Percentiles rank a stretch among this genome's conserved stretches.
These are phyloP conservation scores for Epinephelus fuscoguttatus DNA, from an alignment of 2,113 vertebrate genomes.

Conservation along the genomic window DNA sequence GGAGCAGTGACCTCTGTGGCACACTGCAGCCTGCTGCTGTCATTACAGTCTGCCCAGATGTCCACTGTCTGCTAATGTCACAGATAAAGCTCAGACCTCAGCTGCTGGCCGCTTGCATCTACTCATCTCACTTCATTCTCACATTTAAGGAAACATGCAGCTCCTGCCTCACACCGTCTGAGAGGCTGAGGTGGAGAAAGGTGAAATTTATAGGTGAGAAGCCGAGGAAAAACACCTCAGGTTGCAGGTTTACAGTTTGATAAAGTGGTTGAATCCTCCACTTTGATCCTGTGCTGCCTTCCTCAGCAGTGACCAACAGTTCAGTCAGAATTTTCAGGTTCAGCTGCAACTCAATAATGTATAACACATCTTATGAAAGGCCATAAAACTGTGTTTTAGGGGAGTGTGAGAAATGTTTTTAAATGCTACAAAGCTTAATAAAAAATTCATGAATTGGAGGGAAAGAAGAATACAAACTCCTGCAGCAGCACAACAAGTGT, in stretches of 20 bases:
- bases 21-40: conserved; percentile 11
- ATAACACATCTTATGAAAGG: conserved; percentile 1
- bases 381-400: conserved; percentile 2
- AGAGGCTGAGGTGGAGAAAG: background rate
- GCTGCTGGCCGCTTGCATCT: background rate
- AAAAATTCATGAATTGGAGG: background rate
- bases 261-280: background rate
- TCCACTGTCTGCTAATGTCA: conserved; percentile 43
- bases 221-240: background rate
- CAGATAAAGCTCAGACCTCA: background rate
- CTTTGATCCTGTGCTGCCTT: background rate
- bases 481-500: background rate
- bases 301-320: background rate
- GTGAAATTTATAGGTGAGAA: background rate
- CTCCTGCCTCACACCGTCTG: background rate
- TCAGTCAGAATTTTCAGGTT: background rate
- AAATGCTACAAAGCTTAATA: conserved; percentile 16
- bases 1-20: conserved; percentile 19
- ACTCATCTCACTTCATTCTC: conserved; percentile 33
- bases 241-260: background rate
- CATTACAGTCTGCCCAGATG: conserved; percentile 19
- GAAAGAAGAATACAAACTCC: background rate
- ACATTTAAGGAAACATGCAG: background rate
- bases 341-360: conserved; percentile 2
- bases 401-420: background rate